Evolutionary conservation across 2,113 vertebrate species (phyloP).

Genomic region (Sorex fumeus): DNA sequence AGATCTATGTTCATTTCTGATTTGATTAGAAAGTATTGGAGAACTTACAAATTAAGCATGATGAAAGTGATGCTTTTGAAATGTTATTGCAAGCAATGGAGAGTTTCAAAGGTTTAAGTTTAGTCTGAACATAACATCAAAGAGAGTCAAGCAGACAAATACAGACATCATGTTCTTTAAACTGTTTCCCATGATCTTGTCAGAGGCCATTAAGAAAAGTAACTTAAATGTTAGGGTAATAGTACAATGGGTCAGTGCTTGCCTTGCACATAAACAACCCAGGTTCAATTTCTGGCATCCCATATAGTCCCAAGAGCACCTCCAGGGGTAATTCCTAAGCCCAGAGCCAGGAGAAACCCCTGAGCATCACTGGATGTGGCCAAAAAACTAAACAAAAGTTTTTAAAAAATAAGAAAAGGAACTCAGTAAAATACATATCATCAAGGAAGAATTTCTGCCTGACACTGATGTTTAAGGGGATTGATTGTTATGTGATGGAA

Average conservation of each 20-base stretch:
- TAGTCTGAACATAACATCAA: conserved; percentile 40
- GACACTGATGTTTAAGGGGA: neutral
- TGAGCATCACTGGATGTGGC: too few species aligned
- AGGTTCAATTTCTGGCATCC: too few species aligned
- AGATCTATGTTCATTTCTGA: neutral
- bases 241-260: too few species aligned
- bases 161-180: neutral
- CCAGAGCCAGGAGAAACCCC: too few species aligned
- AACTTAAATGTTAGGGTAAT: too few species aligned
- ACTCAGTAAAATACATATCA: neutral
- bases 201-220: conserved; percentile 16
- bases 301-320: too few species aligned
- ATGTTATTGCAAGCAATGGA: neutral
- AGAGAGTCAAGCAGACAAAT: conserved; percentile 4
- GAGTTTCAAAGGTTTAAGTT: neutral
- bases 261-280: too few species aligned
- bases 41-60: neutral
- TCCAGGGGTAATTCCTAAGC: too few species aligned
- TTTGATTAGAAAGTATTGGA: neutral
- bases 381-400: too few species aligned
- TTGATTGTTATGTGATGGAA: neutral
- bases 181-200: neutral
- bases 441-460: neutral
- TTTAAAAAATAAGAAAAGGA: neutral
- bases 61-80: neutral